phyloP scores from a whole-genome alignment of 2,113 vertebrate genomes.

The Aegypius monachus region DNA sequence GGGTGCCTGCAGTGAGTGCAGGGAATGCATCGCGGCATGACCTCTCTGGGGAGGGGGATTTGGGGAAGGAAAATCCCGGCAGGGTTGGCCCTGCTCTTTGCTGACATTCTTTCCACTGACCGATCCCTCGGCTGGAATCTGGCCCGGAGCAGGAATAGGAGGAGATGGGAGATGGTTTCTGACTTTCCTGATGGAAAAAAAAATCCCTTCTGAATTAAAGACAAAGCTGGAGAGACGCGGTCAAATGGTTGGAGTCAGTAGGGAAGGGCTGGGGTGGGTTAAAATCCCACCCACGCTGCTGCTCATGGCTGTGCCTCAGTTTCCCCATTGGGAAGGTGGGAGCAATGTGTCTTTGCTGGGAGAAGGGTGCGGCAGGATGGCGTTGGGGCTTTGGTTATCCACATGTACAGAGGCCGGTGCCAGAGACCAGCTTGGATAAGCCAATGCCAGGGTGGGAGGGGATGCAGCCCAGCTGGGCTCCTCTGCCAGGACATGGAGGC shows the following conservation, averaged over 20 bases:
- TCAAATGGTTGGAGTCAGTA: background rate
- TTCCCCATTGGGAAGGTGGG: background rate
- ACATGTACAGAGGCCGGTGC: background rate
- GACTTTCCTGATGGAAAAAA: background rate
- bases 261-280: background rate
- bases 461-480: background rate
- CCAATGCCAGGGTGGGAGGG: background rate
- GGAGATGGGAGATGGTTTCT: conserved; percentile 9
- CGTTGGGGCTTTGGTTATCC: background rate
- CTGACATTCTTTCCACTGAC: conserved; percentile 73
- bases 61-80: conserved; percentile 42
- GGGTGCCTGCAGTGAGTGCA: background rate
- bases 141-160: conserved; percentile 29
- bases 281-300: background rate
- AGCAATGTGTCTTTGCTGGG: background rate
- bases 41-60: background rate
- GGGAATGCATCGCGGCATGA: background rate
- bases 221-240: background rate
- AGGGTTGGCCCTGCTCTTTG: conserved; percentile 19
- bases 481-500: background rate
- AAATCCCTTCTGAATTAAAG: background rate
- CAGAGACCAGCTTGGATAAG: background rate
- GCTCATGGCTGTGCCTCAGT: background rate
- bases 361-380: background rate
- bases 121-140: conserved; percentile 68